These are phyloP conservation scores for Onychomys leucogaster DNA, from an alignment of 2,797 vertebrate species.

Conservation along the genomic window DNA sequence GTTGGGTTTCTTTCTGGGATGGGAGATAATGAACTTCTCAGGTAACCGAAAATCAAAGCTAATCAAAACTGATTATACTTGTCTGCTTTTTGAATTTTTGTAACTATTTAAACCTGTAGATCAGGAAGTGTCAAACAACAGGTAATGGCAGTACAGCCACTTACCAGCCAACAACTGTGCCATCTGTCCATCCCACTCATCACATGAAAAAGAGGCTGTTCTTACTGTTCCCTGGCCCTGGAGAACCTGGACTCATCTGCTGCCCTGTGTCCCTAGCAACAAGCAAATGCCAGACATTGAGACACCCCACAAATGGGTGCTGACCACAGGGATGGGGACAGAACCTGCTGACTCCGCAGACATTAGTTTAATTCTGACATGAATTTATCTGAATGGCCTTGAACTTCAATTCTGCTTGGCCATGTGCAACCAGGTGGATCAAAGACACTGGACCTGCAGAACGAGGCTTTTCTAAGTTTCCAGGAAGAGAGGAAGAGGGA, in stretches of 20 bases:
- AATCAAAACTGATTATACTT: constrained; percentile 7
- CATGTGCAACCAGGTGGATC: not conserved
- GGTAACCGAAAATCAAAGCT: not conserved
- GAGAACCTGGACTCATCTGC: not conserved
- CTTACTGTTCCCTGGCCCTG: not conserved
- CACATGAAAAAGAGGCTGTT: not conserved
- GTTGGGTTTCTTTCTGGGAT: not conserved
- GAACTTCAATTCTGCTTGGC: not conserved
- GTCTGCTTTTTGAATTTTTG: not conserved
- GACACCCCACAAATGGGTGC: rapidly evolving
- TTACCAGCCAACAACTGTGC: not conserved
- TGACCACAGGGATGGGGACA: not conserved
- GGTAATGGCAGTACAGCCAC: not conserved
- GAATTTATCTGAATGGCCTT: not conserved
- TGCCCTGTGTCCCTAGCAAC: not conserved
- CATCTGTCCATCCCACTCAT: not conserved
- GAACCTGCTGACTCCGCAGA: not conserved
- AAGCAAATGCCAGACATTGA: not conserved
- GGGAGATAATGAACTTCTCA: not conserved
- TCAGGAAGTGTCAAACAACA: not conserved
- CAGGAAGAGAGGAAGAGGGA: not conserved
- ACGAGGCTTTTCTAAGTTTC: not conserved
- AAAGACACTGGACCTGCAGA: not conserved
- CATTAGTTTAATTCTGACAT: not conserved
- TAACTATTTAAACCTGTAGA: not conserved